Base-by-base conservation (phyloP, 2,888 invertebrate species). In the Spilosoma lubricipeda region DNA sequence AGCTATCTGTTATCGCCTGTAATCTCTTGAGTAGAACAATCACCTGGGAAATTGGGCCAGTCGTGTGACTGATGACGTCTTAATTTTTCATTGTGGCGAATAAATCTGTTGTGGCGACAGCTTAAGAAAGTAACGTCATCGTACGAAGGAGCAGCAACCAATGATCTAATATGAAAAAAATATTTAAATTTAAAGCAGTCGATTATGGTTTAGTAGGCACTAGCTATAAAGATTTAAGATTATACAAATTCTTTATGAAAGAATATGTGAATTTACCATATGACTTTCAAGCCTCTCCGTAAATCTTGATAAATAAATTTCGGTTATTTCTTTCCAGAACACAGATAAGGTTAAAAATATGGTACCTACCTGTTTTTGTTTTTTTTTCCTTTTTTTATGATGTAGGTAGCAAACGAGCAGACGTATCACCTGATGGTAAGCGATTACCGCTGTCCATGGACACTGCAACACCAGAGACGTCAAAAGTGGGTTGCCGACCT, bases 21-120 rank as follows among this genome's bases (percentile, higher is more conserved):
- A 73, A 82, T 82, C 77, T 84, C 70, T 74, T 68, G 67, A 67
- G 70, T 63, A 66, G 77, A 72, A 77, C 59, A 73, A 81, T 74
- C 78, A 78, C 66, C 75, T 70, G 72, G 70, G 72, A 70, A 85
- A 83, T 76, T 71, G 64, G 83, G 85, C 78, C 70, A 82, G 81
- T 76, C 23, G 63, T 39, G 42, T 63, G 30, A 45, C 20, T 52
- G 48, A 4, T 20, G 67, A 45, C 11, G 67, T 82, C 74, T 77
- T 77, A 77, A 52, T 71, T 81, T 68, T 78, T 74, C 33, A 33
- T n/a, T 59, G 18, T 18, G n/a, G 33, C 65, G 18, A 48, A 30
- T 27, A 71, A 48, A 39, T 33, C 18, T 48, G 18, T 30, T 13
- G 27, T 64, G n/a, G 11, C n/a, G 23, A 56, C n/a, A 56, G 56